A percentile compares a stretch with the other conserved stretches of the same genome.
Evolutionary conservation across 2,113 vertebrate genomes (phyloP).

Genomic region (Leuciscus idus): DNA sequence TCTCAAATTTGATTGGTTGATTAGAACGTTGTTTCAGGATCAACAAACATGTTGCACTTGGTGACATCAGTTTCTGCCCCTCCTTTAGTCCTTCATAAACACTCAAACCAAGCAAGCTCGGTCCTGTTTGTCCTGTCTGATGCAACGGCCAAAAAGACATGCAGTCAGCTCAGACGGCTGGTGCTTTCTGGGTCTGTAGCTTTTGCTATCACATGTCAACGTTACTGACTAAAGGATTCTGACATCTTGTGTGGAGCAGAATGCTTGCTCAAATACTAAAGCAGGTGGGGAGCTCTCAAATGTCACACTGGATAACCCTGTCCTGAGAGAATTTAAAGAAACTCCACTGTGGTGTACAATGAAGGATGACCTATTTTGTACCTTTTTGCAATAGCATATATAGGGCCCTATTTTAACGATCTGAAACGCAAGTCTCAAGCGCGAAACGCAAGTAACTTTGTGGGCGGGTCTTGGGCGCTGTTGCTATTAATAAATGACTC

Average conservation of each 20-base stretch:
- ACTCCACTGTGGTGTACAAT: not conserved
- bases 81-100: not conserved
- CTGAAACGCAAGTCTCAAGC: too few species aligned
- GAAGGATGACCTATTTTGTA: not conserved
- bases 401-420: too few species aligned
- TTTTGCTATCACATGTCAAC: slow-evolving; percentile 15
- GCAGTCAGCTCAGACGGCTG: not conserved
- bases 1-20: too few species aligned
- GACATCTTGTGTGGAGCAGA: not conserved
- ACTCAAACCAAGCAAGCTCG: not conserved
- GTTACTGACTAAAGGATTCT: slow-evolving; percentile 15
- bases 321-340: not conserved
- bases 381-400: not conserved
- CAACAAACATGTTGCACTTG: too few species aligned
- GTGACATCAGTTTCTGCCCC: too few species aligned
- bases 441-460: too few species aligned
- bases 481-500: too few species aligned
- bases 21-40: too few species aligned
- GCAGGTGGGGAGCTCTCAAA: slow-evolving; percentile 14
- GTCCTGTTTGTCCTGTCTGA: not conserved
- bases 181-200: slow-evolving; percentile 5
- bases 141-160: not conserved
- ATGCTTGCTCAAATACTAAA: slow-evolving; percentile 23
- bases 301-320: slow-evolving; percentile 13
- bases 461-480: too few species aligned